Percentiles rank a stretch among this genome's conserved stretches.
These are phyloP conservation scores for Hycleus cichorii DNA, from an alignment of 1,140 invertebrate genomes.

Conservation along the genomic window DNA sequence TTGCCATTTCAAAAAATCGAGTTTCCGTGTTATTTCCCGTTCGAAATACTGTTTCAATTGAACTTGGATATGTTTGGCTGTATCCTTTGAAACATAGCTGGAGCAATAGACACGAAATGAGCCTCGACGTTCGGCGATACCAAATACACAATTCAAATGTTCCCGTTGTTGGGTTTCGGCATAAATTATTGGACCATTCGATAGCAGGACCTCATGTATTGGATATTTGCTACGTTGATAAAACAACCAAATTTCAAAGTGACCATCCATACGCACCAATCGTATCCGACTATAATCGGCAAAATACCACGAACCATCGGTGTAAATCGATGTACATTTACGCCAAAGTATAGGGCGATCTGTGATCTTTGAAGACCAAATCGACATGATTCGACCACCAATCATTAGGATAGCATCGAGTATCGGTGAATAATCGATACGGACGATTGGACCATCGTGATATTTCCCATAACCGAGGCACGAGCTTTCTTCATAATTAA, in stretches of 20 bases:
- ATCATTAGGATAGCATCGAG: slow-evolving; percentile 48
- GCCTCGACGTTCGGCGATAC: slow-evolving; percentile 7
- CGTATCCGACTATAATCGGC: slow-evolving; percentile 34
- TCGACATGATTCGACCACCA: slow-evolving; percentile 50
- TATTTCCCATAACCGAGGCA: slow-evolving; percentile 45
- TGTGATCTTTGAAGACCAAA: slow-evolving; percentile 49
- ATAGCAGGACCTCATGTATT: slow-evolving; percentile 32
- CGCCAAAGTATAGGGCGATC: slow-evolving; percentile 49
- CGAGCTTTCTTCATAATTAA: slow-evolving; percentile 48
- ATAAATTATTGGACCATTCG: slow-evolving; percentile 20
- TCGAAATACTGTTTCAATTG: slow-evolving; percentile 7
- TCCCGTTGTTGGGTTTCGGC: slow-evolving; percentile 1
- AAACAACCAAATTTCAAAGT: slow-evolving; percentile 53
- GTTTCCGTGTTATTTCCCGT: slow-evolving; percentile 28
- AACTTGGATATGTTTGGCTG: background rate
- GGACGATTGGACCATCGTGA: slow-evolving; percentile 59
- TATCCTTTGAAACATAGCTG: background rate
- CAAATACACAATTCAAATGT: background rate
- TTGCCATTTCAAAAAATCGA: slow-evolving; percentile 33
- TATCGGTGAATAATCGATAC: slow-evolving; percentile 42
- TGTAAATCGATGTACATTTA: slow-evolving; percentile 44
- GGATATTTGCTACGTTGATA: slow-evolving; percentile 33
- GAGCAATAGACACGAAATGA: slow-evolving; percentile 2
- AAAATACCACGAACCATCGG: slow-evolving; percentile 45
- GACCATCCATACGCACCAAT: slow-evolving; percentile 47